Evolutionary conservation across 2,113 vertebrate species (phyloP).

Genomic region (Indicator indicator): DNA sequence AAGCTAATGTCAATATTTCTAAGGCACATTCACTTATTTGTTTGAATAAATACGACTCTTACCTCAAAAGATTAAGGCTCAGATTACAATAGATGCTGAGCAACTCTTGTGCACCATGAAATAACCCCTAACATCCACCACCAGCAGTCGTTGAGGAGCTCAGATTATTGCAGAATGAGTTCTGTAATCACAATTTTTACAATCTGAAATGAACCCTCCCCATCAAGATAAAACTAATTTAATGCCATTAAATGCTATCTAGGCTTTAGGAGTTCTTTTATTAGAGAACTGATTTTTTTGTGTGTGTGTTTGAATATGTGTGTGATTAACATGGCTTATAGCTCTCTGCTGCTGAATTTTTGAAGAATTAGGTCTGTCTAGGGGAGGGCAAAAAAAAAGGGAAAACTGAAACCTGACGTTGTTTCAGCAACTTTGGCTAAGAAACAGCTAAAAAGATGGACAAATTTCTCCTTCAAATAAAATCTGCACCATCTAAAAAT

Average conservation of each 20-base stretch:
- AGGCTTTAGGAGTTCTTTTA: background rate
- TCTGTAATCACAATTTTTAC: background rate
- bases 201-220: background rate
- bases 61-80: background rate
- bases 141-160: background rate
- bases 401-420: background rate
- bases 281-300: background rate
- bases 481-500: constrained; percentile 6
- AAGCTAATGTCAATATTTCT: background rate
- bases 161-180: background rate
- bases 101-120: background rate
- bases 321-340: background rate
- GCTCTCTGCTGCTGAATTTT: background rate
- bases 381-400: background rate
- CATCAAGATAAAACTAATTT: background rate
- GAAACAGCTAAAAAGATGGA: background rate
- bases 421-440: background rate
- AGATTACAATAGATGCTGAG: background rate
- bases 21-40: background rate
- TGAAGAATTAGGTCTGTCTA: background rate
- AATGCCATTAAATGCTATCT: background rate
- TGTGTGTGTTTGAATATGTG: background rate
- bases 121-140: background rate
- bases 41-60: background rate
- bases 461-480: background rate